Evolutionary conservation across 2,113 vertebrate species (phyloP), one percentile per base, ranked within the genome.

Genomic region (Microtus richardsoni): DNA sequence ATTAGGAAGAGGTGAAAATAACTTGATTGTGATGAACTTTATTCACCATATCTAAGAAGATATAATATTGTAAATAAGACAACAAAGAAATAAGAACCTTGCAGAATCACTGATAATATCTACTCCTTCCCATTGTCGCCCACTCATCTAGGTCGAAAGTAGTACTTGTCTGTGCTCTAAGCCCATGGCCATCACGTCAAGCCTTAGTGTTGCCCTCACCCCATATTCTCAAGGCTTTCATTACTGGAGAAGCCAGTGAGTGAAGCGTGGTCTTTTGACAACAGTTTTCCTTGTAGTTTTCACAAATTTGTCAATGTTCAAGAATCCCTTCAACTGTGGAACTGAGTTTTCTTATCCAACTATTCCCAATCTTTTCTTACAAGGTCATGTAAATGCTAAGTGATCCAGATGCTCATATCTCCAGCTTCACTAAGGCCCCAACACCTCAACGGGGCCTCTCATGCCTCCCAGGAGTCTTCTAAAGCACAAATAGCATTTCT

Each of bases 361-460:
- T 19, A 3, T 87, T 75, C 73, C 54, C 6, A 90, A 9, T 11
- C 12, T 92, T 90, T 89, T 90, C 64, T 74, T 49, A 44, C 9
- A 11, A 79, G 39, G 70, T 88, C 54, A 90, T 8, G 14, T 52
- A 93, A 71, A 92, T 86, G 14, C 64, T 77, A n/a, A 92, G 14
- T 54, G 2, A 26, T 84, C 13, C 88, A 52, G 24, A 71, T 78
- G 26, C 33, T 91, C 68, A 89, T 64, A 7, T 95, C 75, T 62
- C 79, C 47, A 91, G 21, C 93, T 89, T 90, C 84, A 89, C 94
- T 91, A 80, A 94, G 94, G 58, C 33, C 75, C 13, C 26, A 39
- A 62, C 21, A 88, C 12, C 36, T 75, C 66, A 93, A 79, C 54
- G 39, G 44, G 41, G 24, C 3, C 44, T 41, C 9, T n/a, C 39